Evolutionary conservation across 2,888 invertebrate genomes (phyloP).

Genomic region (Poecilus cupreus): DNA sequence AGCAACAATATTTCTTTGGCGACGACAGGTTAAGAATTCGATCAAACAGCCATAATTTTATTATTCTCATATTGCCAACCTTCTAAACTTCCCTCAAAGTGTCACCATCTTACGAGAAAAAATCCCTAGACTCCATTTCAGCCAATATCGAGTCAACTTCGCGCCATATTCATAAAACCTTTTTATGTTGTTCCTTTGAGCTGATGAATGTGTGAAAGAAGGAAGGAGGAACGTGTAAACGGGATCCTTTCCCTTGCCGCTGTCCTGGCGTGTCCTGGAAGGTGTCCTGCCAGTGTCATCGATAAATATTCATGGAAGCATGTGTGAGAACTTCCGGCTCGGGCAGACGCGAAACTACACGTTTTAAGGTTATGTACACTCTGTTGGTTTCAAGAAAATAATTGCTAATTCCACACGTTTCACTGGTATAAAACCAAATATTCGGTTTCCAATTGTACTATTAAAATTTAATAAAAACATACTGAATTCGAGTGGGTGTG

Average conservation of each 20-base stretch:
- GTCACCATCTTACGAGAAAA: slow-evolving; percentile 32
- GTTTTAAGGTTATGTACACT: too few relatives aligned
- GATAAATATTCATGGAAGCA: slow-evolving; percentile 37
- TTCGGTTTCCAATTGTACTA: too few relatives aligned
- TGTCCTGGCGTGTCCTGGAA: not conserved
- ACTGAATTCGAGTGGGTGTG: too few relatives aligned
- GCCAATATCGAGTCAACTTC: slow-evolving; percentile 42
- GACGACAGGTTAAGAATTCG: slow-evolving; percentile 40
- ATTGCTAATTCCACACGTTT: too few relatives aligned
- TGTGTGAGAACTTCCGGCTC: not conserved
- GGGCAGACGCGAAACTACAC: too few relatives aligned
- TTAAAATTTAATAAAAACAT: too few relatives aligned
- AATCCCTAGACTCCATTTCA: slow-evolving; percentile 35
- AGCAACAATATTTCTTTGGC: not conserved
- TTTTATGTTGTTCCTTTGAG: slow-evolving; percentile 57
- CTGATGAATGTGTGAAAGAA: slow-evolving; percentile 53
- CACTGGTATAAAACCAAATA: too few relatives aligned
- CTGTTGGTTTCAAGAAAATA: too few relatives aligned
- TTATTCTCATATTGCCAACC: slow-evolving; percentile 37
- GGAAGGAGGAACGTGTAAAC: not conserved
- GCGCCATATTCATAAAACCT: slow-evolving; percentile 57
- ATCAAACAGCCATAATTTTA: slow-evolving; percentile 43
- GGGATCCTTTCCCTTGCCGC: not conserved
- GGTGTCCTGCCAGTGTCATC: slow-evolving; percentile 14
- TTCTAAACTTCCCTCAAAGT: slow-evolving; percentile 43